These are phyloP conservation scores for Zaprionus davidi DNA, from an alignment of 1,140 invertebrate species.

Conservation along the genomic window DNA sequence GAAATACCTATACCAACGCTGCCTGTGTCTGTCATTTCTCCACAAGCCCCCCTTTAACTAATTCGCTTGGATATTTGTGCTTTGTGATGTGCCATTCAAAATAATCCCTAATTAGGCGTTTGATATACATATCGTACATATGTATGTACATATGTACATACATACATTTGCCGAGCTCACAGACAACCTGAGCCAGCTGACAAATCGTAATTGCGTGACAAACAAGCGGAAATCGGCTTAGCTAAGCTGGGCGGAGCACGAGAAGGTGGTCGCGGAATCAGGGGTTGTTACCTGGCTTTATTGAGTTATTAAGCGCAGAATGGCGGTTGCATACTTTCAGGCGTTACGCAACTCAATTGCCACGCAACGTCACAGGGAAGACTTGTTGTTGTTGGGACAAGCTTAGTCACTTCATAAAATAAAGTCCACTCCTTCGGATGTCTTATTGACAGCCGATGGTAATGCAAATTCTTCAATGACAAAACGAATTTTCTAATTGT, in stretches of 20 bases:
- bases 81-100: constrained; percentile 28
- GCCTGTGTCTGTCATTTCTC: constrained; percentile 8
- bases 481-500: constrained; percentile 42
- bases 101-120: constrained; percentile 76
- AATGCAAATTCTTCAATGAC: constrained; percentile 62
- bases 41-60: not conserved
- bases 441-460: constrained; percentile 50
- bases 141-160: not conserved
- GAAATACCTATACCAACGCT: no score
- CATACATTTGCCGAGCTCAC: constrained; percentile 18
- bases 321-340: constrained; percentile 40
- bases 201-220: constrained; percentile 82
- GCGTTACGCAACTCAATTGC: constrained; percentile 59
- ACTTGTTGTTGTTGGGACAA: constrained; percentile 32
- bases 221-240: constrained; percentile 81
- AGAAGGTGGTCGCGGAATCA: not conserved
- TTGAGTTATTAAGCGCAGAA: constrained; percentile 70
- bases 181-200: constrained; percentile 54
- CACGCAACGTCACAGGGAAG: constrained; percentile 11
- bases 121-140: constrained; percentile 39
- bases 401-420: constrained; percentile 69
- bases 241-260: constrained; percentile 19
- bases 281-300: constrained; percentile 48
- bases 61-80: not conserved
- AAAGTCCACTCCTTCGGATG: constrained; percentile 14